Evolutionary conservation across 2,113 vertebrate species (phyloP).

Genomic region (Lampris incognitus): DNA sequence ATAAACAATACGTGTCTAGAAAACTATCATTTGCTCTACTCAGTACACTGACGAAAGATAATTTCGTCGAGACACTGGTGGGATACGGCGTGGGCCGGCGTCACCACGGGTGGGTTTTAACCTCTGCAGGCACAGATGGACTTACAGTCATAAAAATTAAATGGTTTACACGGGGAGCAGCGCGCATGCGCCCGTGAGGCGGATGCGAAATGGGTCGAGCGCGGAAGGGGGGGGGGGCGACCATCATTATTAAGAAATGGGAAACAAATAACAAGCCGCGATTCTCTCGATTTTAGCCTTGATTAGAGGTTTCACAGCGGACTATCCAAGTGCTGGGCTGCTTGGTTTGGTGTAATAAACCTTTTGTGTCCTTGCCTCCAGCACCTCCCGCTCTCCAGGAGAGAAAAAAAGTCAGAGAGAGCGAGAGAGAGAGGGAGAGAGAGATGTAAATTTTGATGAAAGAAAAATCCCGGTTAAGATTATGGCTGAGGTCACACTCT

Average conservation of each 20-base stretch:
- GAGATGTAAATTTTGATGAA: constrained; percentile 43
- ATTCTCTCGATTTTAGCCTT: too few species aligned
- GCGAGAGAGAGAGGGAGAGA: background rate
- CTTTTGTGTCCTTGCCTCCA: constrained; percentile 42
- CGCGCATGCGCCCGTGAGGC: background rate
- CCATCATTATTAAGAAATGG: constrained; percentile 51
- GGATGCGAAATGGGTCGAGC: background rate
- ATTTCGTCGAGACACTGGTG: too few species aligned
- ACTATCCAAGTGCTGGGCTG: constrained; percentile 20
- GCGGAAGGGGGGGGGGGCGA: background rate
- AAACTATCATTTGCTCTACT: background rate
- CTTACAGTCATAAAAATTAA: too few species aligned
- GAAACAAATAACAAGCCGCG: constrained; percentile 57
- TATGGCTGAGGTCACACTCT: constrained; percentile 35
- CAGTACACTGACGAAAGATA: too few species aligned
- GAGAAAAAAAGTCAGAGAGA: background rate
- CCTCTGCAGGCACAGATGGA: too few species aligned
- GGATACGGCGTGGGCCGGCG: too few species aligned
- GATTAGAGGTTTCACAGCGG: background rate
- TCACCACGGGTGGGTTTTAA: too few species aligned
- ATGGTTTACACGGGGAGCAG: background rate
- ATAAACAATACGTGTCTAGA: constrained; percentile 46
- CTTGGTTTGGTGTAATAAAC: constrained; percentile 46
- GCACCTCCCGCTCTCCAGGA: background rate
- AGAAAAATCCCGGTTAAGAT: constrained; percentile 51